phyloP scores from a whole-genome alignment of 1,140 invertebrate species.

The Hycleus phaleratus region DNA sequence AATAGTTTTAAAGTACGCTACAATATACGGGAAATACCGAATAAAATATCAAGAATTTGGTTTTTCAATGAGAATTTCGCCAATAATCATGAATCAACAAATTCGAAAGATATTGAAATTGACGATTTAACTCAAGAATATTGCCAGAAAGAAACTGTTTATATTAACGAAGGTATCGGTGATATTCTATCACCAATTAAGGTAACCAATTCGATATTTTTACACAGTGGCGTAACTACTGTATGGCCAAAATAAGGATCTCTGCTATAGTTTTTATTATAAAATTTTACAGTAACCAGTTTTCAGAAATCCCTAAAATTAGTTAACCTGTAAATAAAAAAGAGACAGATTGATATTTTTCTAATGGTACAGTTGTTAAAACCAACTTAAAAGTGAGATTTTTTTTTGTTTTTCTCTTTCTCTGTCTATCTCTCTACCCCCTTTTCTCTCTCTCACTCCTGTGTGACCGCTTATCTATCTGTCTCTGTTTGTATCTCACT shows the following conservation, averaged over 20 bases:
- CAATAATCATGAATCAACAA: slow-evolving; percentile 21
- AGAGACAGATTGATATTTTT: too few species aligned
- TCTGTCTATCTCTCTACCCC: too few species aligned
- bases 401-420: too few species aligned
- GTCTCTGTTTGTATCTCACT: background rate
- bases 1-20: slow-evolving; percentile 23
- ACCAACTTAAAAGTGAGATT: too few species aligned
- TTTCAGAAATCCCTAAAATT: too few species aligned
- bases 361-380: too few species aligned
- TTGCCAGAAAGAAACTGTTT: slow-evolving; percentile 68
- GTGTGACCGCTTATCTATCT: background rate
- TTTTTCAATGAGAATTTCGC: slow-evolving; percentile 46
- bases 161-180: slow-evolving; percentile 74
- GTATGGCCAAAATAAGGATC: background rate
- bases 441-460: too few species aligned
- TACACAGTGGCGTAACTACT: background rate
- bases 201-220: slow-evolving; percentile 33
- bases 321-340: too few species aligned
- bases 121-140: slow-evolving; percentile 31
- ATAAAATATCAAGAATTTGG: slow-evolving; percentile 65
- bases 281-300: too few species aligned
- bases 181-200: slow-evolving; percentile 80
- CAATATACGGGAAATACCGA: slow-evolving; percentile 24
- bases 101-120: slow-evolving; percentile 14
- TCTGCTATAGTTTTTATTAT: too few species aligned